Base-by-base conservation (phyloP, 2,797 vertebrate genomes). In the Sebastes kiyomatsui region DNA sequence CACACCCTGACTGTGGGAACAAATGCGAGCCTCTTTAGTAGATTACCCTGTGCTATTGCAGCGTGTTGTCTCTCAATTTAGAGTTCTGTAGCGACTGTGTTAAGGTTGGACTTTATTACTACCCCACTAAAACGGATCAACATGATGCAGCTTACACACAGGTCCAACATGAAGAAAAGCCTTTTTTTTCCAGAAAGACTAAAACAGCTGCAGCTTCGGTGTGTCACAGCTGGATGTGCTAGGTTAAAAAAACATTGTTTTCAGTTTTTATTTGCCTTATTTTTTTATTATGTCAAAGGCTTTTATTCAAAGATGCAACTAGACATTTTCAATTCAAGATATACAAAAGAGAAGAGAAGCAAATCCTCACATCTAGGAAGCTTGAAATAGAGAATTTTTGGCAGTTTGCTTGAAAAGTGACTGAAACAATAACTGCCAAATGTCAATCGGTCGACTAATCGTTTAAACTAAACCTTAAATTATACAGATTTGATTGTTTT, bases 1-100 rank as follows among this genome's bases (percentile, higher is more conserved):
- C 83, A 85, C 88, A 79, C 42, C 62, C 74, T 6, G 61, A 84
- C 78, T 82, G 86, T 76, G 87, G 87, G 82, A 90, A 87, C 85
- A 81, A 87, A 88, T 62, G 78, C 67, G 42, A 62, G 72, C 46
- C 66, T 81, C 79, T 91, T 79, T 33, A 73, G 69, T 75, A 61
- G 84, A 92, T 88, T 89, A 76, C 35, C 76, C 81, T 80, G 70
- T 81, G 78, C 68, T 79, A 75, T 79, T 72, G 8, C 67, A 69
- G 49, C 27, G 16, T 79, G 65, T 71, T 67, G 75, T 68, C 56
- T 80, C 75, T 83, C 75, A 71, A 78, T 90, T 76, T 75, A n/a
- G 42, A 71, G 30, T 69, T 49, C 42, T 68, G 80, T 20, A 18
- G 46, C 6, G 10, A 11, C 32, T 42, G 67, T 46, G 74, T 66